Evolutionary conservation across 1,140 invertebrate species (phyloP).

Genomic region (Drosophila sechellia): DNA sequence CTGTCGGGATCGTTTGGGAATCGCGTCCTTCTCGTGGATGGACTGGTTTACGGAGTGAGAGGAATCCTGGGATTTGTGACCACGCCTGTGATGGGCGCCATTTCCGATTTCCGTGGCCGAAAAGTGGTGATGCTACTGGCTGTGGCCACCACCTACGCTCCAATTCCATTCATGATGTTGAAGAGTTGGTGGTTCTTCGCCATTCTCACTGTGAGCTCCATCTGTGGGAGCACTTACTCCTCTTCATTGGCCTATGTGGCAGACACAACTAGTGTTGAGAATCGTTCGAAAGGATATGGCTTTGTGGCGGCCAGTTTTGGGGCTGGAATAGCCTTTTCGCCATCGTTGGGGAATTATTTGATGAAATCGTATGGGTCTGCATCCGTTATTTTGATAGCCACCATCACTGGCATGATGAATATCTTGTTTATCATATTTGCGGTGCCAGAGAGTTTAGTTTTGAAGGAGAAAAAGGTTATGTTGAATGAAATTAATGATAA

Average conservation of each 20-base stretch:
- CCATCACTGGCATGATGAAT: slow-evolving; percentile 97
- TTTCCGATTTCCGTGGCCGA: slow-evolving; percentile 98
- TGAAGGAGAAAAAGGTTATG: slow-evolving; percentile 93
- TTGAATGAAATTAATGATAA: slow-evolving; percentile 95
- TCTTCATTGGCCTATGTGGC: slow-evolving; percentile 99
- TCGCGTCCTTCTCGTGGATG: slow-evolving; percentile 99
- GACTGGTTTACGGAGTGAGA: slow-evolving; percentile 98
- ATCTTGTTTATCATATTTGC: slow-evolving; percentile 99
- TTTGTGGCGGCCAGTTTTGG: slow-evolving; percentile 99
- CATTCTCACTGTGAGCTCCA: slow-evolving; percentile 98
- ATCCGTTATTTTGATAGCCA: slow-evolving; percentile 96
- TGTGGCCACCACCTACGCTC: slow-evolving; percentile 99
- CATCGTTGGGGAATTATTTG: slow-evolving; percentile 97
- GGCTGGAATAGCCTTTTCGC: slow-evolving; percentile 98
- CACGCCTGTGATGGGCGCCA: slow-evolving; percentile 97
- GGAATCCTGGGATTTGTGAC: slow-evolving; percentile 98
- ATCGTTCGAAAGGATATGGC: slow-evolving; percentile 97
- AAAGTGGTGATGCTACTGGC: slow-evolving; percentile 99
- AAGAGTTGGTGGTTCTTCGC: slow-evolving; percentile 99
- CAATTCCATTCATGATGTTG: slow-evolving; percentile 99
- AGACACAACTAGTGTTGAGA: slow-evolving; percentile 98
- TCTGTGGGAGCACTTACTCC: slow-evolving; percentile 99
- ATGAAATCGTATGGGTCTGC: slow-evolving; percentile 95
- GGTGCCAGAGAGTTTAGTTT: slow-evolving; percentile 98
- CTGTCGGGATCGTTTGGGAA: slow-evolving; percentile 98